Conservation (phyloP, 1,140 invertebrate species). For the Trachymyrmex septentrionalis region DNA sequence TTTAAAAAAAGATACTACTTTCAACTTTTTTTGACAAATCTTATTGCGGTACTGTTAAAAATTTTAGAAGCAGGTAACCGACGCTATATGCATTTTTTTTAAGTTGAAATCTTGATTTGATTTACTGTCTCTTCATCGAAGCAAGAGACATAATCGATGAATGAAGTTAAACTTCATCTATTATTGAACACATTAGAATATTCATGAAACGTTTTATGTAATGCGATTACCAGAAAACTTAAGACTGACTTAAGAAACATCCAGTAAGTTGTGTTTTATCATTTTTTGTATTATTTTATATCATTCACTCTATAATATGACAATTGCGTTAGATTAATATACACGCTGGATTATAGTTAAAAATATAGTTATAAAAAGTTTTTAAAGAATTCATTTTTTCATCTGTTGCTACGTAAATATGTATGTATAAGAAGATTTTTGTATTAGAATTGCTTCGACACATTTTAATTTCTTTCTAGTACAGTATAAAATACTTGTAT, state of each 20-base stretch:
- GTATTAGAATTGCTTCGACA: neutral
- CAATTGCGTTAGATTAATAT: neutral
- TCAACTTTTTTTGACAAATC: neutral
- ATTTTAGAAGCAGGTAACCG: neutral
- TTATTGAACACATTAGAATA: conserved; percentile 20
- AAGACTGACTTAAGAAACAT: conserved; percentile 15
- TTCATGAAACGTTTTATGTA: neutral
- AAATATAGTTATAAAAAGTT: no score
- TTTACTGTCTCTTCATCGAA: neutral
- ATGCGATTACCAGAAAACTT: neutral
- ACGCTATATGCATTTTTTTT: neutral
- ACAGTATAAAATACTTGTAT: neutral
- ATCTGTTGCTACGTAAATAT: neutral
- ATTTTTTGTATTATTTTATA: conserved; percentile 1
- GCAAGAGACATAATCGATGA: conserved; percentile 7
- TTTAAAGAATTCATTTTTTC: neutral
- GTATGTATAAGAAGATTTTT: neutral
- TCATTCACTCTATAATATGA: neutral
- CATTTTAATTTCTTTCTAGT: neutral
- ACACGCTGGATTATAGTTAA: neutral
- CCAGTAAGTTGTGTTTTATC: neutral
- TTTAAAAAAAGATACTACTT: neutral
- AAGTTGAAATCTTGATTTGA: neutral
- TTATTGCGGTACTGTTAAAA: neutral
- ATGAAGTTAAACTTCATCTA: neutral